Base-by-base conservation (phyloP, 2,888 invertebrate species). In the Plagodis dolabraria region DNA sequence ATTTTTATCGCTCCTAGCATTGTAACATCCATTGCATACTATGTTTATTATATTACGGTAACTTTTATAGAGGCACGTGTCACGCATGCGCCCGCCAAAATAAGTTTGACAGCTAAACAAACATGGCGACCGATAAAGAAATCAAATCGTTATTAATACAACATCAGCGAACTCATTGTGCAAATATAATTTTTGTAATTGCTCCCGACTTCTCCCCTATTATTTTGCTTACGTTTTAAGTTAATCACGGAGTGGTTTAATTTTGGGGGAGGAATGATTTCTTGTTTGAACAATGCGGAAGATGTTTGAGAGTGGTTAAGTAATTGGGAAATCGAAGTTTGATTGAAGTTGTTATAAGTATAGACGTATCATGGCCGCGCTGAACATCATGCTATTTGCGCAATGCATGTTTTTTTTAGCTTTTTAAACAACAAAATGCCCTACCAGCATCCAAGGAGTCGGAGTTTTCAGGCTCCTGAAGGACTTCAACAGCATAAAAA, bases 121-220 rank as follows among this genome's bases (percentile, higher is more conserved):
- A 89, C 88, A 90, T 87, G 87, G 87, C 83, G 56, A 67, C 77
- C 79, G 88, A 89, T 89, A 86, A 79, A 80, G 76, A 74, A 85
- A 88, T 88, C 86, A 83, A 86, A 88, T 88, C 80, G 84, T 86
- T 89, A 88, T 89, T 89, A 88, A 84, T 89, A 87, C 81, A 48
- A 76, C 78, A 87, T 84, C 79, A 83, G 85, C 80, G 87, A 88
- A 87, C 79, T 85, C 79, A 86, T 80, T 84, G 85, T 74, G 83
- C 82, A 90, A 90, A 89, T 84, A 89, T 86, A 86, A 88, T 90
- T 87, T 84, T 83, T 77, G 87, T 89, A 90, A 89, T 89, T 90
- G 86, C 72, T 76, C 78, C 71, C 70, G 73, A 74, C 80, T 77
- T 68, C 72, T 77, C 75, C 82, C 86, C 81, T 72, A 75, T 75